Evolutionary conservation across 2,888 invertebrate genomes (phyloP), one percentile per base, ranked within the genome.

Genomic region (Fragum whitleyi): DNA sequence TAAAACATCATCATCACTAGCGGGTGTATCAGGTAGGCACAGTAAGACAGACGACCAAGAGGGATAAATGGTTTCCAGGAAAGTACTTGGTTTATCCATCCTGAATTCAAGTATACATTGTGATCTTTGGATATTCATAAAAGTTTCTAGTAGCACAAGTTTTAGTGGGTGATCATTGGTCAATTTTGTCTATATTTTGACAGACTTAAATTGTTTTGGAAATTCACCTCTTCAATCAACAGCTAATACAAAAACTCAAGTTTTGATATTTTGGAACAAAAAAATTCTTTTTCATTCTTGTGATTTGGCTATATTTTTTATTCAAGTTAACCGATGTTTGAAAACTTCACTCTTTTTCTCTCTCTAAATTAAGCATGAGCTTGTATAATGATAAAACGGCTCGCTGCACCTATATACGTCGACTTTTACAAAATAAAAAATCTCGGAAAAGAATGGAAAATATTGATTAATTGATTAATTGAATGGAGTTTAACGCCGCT

Each of bases 41-140:
- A 47, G 47, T 47, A 47, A 9, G 47, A 47, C 47, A 47, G 47
- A 14, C 47, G 21, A 75, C 74, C 68, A n/a, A 75, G 74, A 5
- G 74, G 74, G n/a, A 75, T 75, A 32, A 68, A 75, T 23, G 68
- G 55, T 23, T 68, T 67, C 74, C 74, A 75, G 23, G 74, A 75
- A 26, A 75, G 23, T 1, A 75, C n/a, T 36, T 75, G 32, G 42
- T 75, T 68, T 19, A 75, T 68, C 68, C 74, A 75, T 36, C 74
- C 74, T 75, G 74, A 11, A 36, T 36, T 1, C n/a, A 28, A 23
- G 19, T 6, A 9, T 7, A 16, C 26, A 26, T n/a, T n/a, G n/a
- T n/a, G n/a, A n/a, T n/a, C n/a, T n/a, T 1, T 2, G 6, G n/a
- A 1, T 19, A 19, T 2, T 47, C 1, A 47, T 47, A 47, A 47